These are phyloP conservation scores for Diachrysia chrysitis DNA, from an alignment of 2,888 invertebrate species.

Conservation along the genomic window DNA sequence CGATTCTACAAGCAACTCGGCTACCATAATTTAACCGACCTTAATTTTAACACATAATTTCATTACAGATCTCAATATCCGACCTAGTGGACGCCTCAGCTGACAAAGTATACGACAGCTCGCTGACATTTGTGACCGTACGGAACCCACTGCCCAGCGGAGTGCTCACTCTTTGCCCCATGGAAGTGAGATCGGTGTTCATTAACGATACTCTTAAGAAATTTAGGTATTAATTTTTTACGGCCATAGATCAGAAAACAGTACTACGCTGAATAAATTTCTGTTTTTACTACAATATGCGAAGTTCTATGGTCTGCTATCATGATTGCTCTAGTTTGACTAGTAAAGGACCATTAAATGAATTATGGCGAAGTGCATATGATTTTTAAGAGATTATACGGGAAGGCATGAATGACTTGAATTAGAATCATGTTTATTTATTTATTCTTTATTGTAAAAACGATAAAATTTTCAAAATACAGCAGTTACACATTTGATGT, in stretches of 20 bases:
- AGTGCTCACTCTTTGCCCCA: constrained; percentile 85
- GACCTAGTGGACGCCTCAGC: constrained; percentile 80
- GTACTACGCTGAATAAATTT: no score
- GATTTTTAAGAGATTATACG: neutral
- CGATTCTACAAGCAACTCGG: no score
- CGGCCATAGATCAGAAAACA: no score
- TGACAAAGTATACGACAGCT: constrained; percentile 81
- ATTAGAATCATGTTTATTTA: no score
- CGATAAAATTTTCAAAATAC: no score
- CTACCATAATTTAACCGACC: no score
- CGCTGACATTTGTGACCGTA: constrained; percentile 85
- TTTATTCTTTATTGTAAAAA: no score
- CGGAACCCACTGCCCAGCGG: constrained; percentile 68
- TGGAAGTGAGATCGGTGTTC: constrained; percentile 89
- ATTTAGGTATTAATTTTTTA: constrained; percentile 39
- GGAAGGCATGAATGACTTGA: no score
- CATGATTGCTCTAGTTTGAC: neutral
- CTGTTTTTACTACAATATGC: no score
- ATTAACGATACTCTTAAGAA: constrained; percentile 75
- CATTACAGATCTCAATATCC: constrained; percentile 83
- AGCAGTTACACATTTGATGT: no score
- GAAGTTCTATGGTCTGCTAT: neutral
- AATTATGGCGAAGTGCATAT: neutral
- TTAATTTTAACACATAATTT: no score
- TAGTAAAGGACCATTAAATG: constrained; percentile 1